Evolutionary conservation across 2,797 vertebrate genomes (phyloP), one percentile per base, ranked within the genome.

Genomic region (Zalophus californianus): DNA sequence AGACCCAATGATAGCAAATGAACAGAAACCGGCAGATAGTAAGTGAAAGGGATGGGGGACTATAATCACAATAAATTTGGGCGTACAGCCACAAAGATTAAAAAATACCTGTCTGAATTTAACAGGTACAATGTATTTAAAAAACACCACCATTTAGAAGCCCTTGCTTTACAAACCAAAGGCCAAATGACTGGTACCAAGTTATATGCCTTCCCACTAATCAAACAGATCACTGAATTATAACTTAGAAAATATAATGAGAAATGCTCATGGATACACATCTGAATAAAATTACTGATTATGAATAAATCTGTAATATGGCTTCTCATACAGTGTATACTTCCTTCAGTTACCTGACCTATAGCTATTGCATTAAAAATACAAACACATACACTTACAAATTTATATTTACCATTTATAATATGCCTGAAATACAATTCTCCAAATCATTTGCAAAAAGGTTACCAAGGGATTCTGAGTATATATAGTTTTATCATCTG

Each of bases 251-350:
- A 98, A 98, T 92, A 79, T 93, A 98, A 96, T 79, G 97, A 92
- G 92, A 94, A 97, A 95, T 88, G 44, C 92, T 86, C 86, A 94
- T 13, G 32, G 97, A 97, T 98, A 94, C 90, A 60, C 91, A 89
- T 97, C 60, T 98, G 96, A 98, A 98, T 96, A 92, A 95, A 98
- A 97, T 64, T 96, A 98, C 97, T 79, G 93, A 98, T 97, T 90
- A 86, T 48, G 87, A 98, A 98, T 98, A 98, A 98, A 98, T 82
- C 68, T 82, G 70, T 96, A 97, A 96, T 95, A 96, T 93, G 94
- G 97, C 93, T 98, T 96, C 95, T 95, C 91, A 97, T 77, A 84
- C 97, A 68, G 97, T 97, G 79, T 96, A 98, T 97, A 97, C 91
- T 94, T 48, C 87, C 94, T 92, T 96, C 97, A 98, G 97, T 97